Conservation (phyloP, 2,888 invertebrate genomes). For the Arenicola marina region DNA sequence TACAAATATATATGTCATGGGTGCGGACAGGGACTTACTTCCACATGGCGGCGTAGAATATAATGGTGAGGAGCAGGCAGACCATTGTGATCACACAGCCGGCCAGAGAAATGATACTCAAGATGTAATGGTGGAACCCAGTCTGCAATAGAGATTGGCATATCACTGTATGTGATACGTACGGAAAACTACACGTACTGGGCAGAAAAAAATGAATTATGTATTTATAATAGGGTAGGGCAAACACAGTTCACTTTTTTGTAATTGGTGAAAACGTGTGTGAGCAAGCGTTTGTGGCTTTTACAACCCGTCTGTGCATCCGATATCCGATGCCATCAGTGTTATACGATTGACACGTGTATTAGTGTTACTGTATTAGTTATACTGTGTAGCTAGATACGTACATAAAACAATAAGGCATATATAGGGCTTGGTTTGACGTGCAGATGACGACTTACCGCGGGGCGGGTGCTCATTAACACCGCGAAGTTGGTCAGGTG, state of each 20-base stretch:
- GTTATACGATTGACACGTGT: too few relatives aligned
- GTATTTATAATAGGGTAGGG: too few relatives aligned
- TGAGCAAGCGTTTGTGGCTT: not conserved
- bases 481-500: constrained; percentile 30
- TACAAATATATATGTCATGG: too few relatives aligned
- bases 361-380: too few relatives aligned
- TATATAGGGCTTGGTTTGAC: too few relatives aligned
- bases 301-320: not conserved
- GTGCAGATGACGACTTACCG: constrained; percentile 9
- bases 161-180: too few relatives aligned
- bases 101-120: constrained; percentile 34
- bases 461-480: constrained; percentile 16
- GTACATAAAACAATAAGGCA: too few relatives aligned
- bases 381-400: too few relatives aligned
- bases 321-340: too few relatives aligned
- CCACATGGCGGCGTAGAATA: constrained; percentile 34
- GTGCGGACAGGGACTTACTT: constrained; percentile 24
- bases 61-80: constrained; percentile 29
- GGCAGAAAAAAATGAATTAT: too few relatives aligned
- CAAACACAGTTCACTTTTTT: not conserved
- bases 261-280: not conserved
- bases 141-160: not conserved
- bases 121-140: not conserved
- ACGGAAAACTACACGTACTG: too few relatives aligned
- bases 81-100: constrained; percentile 37